These are phyloP conservation scores for Salvelinus sp. DNA, from an alignment of 2,113 vertebrate genomes.

Conservation along the genomic window DNA sequence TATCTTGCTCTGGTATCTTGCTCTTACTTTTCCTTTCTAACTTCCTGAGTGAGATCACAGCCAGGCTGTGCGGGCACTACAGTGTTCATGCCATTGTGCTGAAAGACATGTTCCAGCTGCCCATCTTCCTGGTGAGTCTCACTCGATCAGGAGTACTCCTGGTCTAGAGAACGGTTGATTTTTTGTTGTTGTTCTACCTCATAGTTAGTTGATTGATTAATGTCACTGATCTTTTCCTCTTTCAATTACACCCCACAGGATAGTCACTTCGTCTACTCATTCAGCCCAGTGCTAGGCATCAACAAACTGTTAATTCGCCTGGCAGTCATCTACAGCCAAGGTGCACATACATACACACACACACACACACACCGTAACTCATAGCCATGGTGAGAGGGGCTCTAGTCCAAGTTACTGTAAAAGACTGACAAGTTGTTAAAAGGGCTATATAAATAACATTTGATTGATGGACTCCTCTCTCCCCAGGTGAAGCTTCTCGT, in stretches of 20 bases:
- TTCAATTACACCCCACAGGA: constrained; percentile 72
- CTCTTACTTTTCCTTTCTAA: constrained; percentile 95
- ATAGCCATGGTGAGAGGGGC: background rate
- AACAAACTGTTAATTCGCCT: constrained; percentile 94
- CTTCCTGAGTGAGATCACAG: constrained; percentile 85
- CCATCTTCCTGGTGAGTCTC: constrained; percentile 51
- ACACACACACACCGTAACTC: background rate
- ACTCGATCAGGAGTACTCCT: background rate
- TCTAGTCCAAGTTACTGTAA: background rate
- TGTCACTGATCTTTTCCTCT: background rate
- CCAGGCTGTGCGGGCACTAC: constrained; percentile 90
- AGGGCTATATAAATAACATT: background rate
- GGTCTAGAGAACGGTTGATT: background rate
- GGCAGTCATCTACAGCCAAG: constrained; percentile 85
- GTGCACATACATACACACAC: constrained; percentile 53
- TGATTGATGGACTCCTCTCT: constrained; percentile 4
- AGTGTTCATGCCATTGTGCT: constrained; percentile 93
- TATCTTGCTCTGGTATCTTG: constrained; percentile 90
- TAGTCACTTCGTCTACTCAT: constrained; percentile 98
- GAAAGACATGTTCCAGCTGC: constrained; percentile 97
- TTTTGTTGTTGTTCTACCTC: background rate
- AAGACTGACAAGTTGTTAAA: background rate
- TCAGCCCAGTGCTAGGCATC: constrained; percentile 85
- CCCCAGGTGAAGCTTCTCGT: constrained; percentile 91
- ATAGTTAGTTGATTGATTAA: too few relatives aligned